phyloP scores from a whole-genome alignment of 2,888 invertebrate species.

The Troilus luridus region DNA sequence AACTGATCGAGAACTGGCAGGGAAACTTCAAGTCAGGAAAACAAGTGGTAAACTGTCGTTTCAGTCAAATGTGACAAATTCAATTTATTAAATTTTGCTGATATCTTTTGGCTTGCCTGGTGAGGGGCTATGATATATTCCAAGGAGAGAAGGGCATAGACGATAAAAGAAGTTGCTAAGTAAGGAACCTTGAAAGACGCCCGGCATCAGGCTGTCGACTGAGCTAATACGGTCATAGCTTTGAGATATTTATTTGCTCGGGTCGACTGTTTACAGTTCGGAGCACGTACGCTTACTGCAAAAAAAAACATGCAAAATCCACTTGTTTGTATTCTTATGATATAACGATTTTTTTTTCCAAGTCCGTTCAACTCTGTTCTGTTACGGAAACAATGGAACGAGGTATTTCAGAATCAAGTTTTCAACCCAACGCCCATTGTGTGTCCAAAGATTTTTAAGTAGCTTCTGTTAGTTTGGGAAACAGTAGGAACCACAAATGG shows the following conservation, averaged over 20 bases:
- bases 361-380: not conserved
- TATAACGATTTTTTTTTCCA: not conserved
- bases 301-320: not conserved
- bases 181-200: constrained; percentile 3
- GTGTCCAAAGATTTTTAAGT: constrained; percentile 1
- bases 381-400: not conserved
- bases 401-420: not conserved
- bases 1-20: too few relatives aligned
- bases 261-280: not conserved
- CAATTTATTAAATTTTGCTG: too few relatives aligned
- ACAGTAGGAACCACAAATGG: not conserved
- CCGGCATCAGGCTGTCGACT: not conserved
- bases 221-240: not conserved
- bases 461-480: not conserved
- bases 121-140: not conserved
- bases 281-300: not conserved
- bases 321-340: constrained; percentile 31
- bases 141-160: not conserved
- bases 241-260: constrained; percentile 30
- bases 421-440: not conserved
- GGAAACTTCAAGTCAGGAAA: too few relatives aligned
- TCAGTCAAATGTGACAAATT: too few relatives aligned
- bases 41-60: too few relatives aligned
- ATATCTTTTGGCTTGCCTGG: not conserved
- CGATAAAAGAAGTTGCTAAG: constrained; percentile 34